A percentile compares a stretch with the other conserved stretches of the same genome.
Evolutionary conservation across 2,797 vertebrate genomes (phyloP).

Genomic region (Pogoniulus pusillus): DNA sequence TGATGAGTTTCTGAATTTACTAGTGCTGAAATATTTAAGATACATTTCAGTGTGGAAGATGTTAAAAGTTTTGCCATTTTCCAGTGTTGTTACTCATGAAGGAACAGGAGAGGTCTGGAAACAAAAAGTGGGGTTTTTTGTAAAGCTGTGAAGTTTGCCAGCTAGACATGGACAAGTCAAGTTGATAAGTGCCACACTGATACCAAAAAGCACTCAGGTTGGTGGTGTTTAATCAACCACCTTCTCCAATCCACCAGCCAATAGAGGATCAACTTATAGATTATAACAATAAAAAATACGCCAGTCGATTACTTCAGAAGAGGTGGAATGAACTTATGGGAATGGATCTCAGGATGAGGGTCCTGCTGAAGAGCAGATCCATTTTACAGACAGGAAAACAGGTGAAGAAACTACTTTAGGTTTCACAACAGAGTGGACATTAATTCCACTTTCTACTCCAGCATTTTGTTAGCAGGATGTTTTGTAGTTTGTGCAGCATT

Average conservation of each 20-base stretch:
- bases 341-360: not conserved
- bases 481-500: not conserved
- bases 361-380: not conserved
- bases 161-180: not conserved
- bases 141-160: not conserved
- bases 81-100: not conserved
- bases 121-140: not conserved
- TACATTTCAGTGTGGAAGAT: not conserved
- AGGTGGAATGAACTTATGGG: not conserved
- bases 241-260: not conserved
- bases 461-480: not conserved
- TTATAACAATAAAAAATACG: not conserved
- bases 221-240: not conserved
- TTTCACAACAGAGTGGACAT: not conserved
- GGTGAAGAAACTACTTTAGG: not conserved
- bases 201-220: not conserved
- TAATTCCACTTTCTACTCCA: not conserved
- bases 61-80: not conserved
- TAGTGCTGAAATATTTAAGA: not conserved
- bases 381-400: not conserved
- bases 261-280: fast-evolving
- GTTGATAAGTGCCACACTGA: not conserved
- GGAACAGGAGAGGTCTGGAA: not conserved
- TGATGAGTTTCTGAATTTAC: not conserved
- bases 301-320: not conserved